Evolutionary conservation across 2,113 vertebrate species (phyloP).

Genomic region (Mormyrus iriodes): DNA sequence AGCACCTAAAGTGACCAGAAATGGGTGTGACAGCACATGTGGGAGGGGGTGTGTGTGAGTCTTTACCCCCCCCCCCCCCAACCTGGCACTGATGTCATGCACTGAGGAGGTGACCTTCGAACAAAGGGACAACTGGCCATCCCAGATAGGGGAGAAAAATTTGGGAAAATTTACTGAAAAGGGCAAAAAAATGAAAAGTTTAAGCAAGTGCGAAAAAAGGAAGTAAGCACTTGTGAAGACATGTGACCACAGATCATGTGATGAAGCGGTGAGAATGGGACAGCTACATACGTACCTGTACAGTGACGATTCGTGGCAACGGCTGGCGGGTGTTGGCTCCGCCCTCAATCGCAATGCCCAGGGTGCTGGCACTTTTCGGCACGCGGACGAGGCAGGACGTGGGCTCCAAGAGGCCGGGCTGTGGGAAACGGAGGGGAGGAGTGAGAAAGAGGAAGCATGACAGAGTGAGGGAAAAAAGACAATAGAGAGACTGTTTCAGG

Average conservation of each 20-base stretch:
- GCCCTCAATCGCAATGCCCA: conserved; percentile 95
- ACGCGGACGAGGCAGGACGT: conserved; percentile 81
- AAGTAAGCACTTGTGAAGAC: too few species aligned
- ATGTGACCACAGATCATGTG: neutral
- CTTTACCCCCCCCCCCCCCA: too few species aligned
- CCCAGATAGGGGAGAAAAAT: neutral
- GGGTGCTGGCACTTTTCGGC: conserved; percentile 79
- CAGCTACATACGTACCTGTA: conserved; percentile 71
- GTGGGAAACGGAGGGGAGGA: neutral
- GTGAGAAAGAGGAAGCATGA: neutral
- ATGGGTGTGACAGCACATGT: neutral
- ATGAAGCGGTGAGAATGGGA: too few species aligned
- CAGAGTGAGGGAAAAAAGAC: neutral
- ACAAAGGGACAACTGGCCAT: neutral
- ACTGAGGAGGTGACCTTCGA: neutral
- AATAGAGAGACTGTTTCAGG: neutral
- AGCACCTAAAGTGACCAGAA: neutral
- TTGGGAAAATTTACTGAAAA: neutral
- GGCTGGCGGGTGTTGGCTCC: conserved; percentile 96
- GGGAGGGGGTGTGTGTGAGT: neutral
- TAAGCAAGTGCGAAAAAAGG: neutral
- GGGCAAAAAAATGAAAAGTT: neutral
- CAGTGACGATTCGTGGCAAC: conserved; percentile 90
- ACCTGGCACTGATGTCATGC: neutral
- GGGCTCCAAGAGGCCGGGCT: conserved; percentile 90